phyloP scores from a whole-genome alignment of 2,888 invertebrate species.

The Standfussiana lucernea region DNA sequence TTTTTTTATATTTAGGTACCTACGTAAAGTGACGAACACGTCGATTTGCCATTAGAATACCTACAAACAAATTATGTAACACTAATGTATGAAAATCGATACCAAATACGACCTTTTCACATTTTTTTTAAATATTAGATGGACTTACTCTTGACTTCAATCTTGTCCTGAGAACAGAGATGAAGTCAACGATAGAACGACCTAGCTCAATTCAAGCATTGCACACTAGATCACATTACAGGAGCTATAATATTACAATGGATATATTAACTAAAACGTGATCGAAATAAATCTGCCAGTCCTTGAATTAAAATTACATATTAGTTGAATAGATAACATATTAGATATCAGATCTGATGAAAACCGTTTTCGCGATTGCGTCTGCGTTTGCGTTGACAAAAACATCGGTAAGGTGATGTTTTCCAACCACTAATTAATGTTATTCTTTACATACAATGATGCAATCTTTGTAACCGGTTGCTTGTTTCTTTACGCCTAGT shows the following conservation, averaged over 20 bases:
- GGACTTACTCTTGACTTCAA: too few relatives aligned
- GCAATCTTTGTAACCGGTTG: constrained; percentile 69
- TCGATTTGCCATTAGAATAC: background rate
- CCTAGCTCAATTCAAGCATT: too few relatives aligned
- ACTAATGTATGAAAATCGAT: background rate
- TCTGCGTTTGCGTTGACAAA: constrained; percentile 49
- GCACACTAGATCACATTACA: too few relatives aligned
- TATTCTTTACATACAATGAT: constrained; percentile 67
- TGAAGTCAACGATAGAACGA: too few relatives aligned
- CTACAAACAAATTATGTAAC: constrained; percentile 10
- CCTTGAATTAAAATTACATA: constrained; percentile 32
- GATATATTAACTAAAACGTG: constrained; percentile 15
- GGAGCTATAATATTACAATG: constrained; percentile 2
- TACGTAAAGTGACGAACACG: background rate
- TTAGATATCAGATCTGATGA: constrained; percentile 66
- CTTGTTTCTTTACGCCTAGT: constrained; percentile 60
- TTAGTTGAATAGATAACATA: constrained; percentile 28
- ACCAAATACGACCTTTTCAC: constrained; percentile 16
- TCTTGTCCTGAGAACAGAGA: too few relatives aligned
- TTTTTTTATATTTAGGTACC: background rate
- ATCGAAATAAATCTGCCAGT: constrained; percentile 7
- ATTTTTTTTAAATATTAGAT: too few relatives aligned
- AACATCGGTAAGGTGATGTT: constrained; percentile 38
- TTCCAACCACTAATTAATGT: constrained; percentile 28
- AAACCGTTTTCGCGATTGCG: constrained; percentile 74